phyloP scores from a whole-genome alignment of 2,797 vertebrate genomes.

The Thamnophis elegans region DNA sequence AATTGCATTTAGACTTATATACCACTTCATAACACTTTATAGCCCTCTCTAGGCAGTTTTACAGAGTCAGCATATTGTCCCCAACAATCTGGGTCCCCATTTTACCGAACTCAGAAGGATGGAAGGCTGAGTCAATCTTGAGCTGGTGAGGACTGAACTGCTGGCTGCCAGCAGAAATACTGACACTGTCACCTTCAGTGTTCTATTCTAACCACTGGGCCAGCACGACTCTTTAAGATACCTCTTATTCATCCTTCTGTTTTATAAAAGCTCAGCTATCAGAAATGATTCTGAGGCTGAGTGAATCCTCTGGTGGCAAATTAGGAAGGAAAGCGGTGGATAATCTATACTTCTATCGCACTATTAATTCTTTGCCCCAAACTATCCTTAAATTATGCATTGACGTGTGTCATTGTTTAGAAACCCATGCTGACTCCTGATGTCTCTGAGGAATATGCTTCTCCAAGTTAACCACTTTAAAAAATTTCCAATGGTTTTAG shows the following conservation, averaged over 20 bases:
- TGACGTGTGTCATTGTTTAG: background rate
- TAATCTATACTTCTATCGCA: background rate
- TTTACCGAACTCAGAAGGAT: background rate
- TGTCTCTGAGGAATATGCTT: background rate
- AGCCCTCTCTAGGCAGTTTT: background rate
- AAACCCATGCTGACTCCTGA: background rate
- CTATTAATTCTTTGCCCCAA: background rate
- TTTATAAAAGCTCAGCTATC: background rate
- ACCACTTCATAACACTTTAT: background rate
- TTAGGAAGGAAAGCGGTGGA: background rate
- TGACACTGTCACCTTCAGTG: background rate
- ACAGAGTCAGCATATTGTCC: no score
- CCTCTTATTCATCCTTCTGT: background rate
- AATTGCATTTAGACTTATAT: background rate
- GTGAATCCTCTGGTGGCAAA: background rate
- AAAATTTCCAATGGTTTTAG: background rate
- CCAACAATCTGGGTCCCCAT: background rate
- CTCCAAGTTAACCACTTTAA: background rate
- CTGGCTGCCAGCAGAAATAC: background rate
- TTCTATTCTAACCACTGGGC: background rate
- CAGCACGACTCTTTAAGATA: background rate
- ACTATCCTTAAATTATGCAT: background rate
- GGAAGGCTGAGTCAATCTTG: background rate
- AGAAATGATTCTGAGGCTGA: background rate
- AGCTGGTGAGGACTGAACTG: background rate